Percentiles rank a stretch among this genome's conserved stretches.
Evolutionary conservation across 2,113 vertebrate species (phyloP).

Genomic region (Petroica traversi): DNA sequence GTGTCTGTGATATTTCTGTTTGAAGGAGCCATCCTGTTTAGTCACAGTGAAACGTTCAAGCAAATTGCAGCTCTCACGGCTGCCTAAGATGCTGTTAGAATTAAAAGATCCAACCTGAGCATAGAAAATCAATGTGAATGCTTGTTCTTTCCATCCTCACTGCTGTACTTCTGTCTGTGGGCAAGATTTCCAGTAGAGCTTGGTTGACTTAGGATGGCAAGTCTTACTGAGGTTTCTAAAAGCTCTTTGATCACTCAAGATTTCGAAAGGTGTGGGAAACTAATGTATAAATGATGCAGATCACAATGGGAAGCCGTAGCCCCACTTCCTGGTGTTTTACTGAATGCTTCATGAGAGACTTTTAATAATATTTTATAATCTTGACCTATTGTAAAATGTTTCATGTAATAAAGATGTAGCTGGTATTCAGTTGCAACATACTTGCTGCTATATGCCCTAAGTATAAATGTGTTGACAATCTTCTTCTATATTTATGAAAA

Average conservation of each 20-base stretch:
- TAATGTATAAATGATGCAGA: not conserved
- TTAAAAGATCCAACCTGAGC: not conserved
- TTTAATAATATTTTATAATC: not conserved
- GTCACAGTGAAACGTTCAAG: not conserved
- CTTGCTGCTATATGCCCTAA: not conserved
- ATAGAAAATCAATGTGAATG: not conserved
- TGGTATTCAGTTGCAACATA: not conserved
- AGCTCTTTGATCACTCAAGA: not conserved
- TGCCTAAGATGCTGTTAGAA: not conserved
- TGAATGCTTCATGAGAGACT: not conserved
- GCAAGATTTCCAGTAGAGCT: not conserved
- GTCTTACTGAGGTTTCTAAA: not conserved
- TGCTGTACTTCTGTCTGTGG: not conserved
- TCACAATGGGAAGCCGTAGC: not conserved
- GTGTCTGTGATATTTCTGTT: not conserved
- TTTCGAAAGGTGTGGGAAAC: not conserved
- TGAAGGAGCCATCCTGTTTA: not conserved
- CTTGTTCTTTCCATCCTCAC: not conserved
- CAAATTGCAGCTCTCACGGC: not conserved
- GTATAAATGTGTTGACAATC: not conserved
- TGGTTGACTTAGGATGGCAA: not conserved
- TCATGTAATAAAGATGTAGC: not conserved
- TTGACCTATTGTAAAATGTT: not conserved
- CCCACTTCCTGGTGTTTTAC: not conserved
- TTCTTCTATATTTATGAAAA: not conserved